A percentile compares a stretch with the other conserved stretches of the same genome.
Evolutionary conservation across 1,140 invertebrate species (phyloP).

Genomic region (Oppia nitens): DNA sequence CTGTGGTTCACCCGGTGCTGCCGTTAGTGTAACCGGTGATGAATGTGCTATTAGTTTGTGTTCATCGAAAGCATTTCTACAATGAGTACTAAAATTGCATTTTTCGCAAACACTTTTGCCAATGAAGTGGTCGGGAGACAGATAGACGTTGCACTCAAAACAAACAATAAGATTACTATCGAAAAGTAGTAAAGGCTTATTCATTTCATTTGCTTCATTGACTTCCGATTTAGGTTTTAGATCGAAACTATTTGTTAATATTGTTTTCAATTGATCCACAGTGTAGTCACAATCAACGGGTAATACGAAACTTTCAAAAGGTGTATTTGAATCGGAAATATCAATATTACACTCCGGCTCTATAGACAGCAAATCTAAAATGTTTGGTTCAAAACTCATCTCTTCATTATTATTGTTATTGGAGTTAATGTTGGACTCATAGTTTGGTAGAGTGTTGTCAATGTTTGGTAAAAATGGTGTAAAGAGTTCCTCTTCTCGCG

Average conservation of each 20-base stretch:
- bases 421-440: no score
- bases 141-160: neutral
- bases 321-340: neutral
- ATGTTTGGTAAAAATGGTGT: neutral
- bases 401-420: no score
- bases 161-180: neutral
- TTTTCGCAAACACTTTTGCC: neutral
- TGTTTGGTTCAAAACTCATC: no score
- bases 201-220: no score
- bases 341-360: neutral
- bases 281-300: neutral
- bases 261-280: neutral
- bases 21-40: no score
- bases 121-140: neutral
- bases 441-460: neutral
- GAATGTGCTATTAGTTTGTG: neutral
- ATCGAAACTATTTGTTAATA: neutral
- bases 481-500: neutral
- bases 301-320: neutral
- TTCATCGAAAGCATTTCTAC: neutral
- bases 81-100: neutral
- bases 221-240: neutral
- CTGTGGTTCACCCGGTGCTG: no score
- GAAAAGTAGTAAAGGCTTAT: no score
- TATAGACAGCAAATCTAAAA: no score